Evolutionary conservation across 2,797 vertebrate genomes (phyloP), one percentile per base, ranked within the genome.

Genomic region (Chaetodon trifasciatus): DNA sequence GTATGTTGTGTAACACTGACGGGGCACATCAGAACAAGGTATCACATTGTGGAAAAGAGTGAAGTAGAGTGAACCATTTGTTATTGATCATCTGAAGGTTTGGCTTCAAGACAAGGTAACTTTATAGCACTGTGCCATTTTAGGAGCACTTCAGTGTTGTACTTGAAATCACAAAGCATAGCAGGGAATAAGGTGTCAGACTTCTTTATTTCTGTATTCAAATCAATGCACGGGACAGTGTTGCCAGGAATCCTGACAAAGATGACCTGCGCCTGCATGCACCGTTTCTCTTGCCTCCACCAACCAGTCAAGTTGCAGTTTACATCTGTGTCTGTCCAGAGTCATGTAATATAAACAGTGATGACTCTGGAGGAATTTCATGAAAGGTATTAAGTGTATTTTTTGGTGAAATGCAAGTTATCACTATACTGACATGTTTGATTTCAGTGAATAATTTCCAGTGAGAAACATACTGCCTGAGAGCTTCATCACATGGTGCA

Each of bases 41-140:
- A 83, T 68, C 58, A 44, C 46, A 65, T n/a, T 53, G 85, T 79
- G 79, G 55, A 71, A 71, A 68, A 73, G 68, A 73, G 47, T 49
- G 80, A 71, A 57, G 74, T 50, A 61, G 56, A 78, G 63, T 21
- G 81, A 74, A 81, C 52, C 42, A 19, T 82, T 82, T 82, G 80
- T 90, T 89, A 92, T 86, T 86, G 81, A 93, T 89, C 82, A 81
- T 77, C 40, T 37, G 62, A 63, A 63, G 62, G 76, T 85, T 81
- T 87, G 80, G 88, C 87, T 81, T 66, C 57, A 12, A 77, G 80
- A 89, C 85, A 70, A 84, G 87, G 80, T 85, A 80, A 87, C 83
- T 86, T 91, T 70, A 83, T 71, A 44, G 79, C 39, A 37, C 67
- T 19, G 64, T 78, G 73, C 53, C 78, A 81, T 82, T 89, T 88